phyloP scores from a whole-genome alignment of 2,113 vertebrate genomes.

The Coreoperca whiteheadi region DNA sequence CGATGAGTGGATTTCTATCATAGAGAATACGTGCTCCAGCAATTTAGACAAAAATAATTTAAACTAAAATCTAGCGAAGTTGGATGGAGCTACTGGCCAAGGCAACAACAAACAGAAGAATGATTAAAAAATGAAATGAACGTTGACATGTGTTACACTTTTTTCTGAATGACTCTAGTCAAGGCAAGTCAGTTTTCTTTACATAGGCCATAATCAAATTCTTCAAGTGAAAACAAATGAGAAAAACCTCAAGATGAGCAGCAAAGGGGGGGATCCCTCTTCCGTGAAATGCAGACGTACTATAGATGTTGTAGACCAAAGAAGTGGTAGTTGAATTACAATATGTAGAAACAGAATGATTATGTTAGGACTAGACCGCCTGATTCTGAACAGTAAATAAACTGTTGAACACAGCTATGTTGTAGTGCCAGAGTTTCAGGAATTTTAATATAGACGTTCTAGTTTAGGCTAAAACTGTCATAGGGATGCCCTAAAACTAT shows the following conservation, averaged over 20 bases:
- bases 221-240: rapidly evolving
- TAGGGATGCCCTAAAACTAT: not conserved
- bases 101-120: too few species aligned
- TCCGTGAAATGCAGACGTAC: not conserved
- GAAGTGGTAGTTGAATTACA: not conserved
- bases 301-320: not conserved
- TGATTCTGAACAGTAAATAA: not conserved
- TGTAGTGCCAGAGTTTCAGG: not conserved
- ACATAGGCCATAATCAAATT: not conserved
- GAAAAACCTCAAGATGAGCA: not conserved
- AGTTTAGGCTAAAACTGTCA: not conserved
- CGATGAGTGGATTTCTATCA: too few species aligned
- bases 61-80: too few species aligned
- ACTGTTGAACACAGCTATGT: not conserved
- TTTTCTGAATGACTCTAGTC: not conserved
- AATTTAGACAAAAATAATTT: too few species aligned
- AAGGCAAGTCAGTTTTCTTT: not conserved
- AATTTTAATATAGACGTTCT: not conserved
- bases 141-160: not conserved
- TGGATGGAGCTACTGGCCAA: too few species aligned
- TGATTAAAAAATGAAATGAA: not conserved
- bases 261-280: not conserved
- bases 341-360: too few species aligned
- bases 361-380: not conserved
- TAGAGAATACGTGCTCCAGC: too few species aligned